Percentiles rank a stretch among this genome's conserved stretches.
Evolutionary conservation across 2,113 vertebrate genomes (phyloP).

Genomic region (Danionella cerebrum): DNA sequence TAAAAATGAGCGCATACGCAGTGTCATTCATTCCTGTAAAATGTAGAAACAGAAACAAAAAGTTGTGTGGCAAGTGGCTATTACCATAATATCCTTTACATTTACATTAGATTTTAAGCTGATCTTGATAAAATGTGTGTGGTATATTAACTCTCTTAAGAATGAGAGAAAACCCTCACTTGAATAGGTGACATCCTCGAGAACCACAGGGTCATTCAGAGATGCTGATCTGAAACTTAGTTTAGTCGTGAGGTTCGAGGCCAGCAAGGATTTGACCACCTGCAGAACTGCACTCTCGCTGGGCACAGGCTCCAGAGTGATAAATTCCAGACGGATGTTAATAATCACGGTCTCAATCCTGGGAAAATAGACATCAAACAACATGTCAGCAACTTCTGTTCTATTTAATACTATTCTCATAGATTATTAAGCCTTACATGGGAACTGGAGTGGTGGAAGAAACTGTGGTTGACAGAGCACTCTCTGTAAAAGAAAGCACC

Average conservation of each 20-base stretch:
- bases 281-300: not conserved
- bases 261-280: not conserved
- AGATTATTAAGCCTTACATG: not conserved
- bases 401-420: not conserved
- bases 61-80: not conserved
- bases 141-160: no score
- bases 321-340: slow-evolving; percentile 19
- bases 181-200: not conserved
- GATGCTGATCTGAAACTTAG: not conserved
- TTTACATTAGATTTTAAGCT: no score
- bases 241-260: not conserved
- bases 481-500: not conserved
- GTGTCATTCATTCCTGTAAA: slow-evolving; percentile 2
- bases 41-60: not conserved
- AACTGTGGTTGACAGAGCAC: not conserved
- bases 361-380: not conserved
- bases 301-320: slow-evolving; percentile 7
- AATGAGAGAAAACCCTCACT: not conserved
- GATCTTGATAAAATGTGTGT: no score
- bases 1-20: slow-evolving; percentile 16
- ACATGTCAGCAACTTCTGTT: not conserved
- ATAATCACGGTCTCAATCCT: not conserved
- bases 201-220: not conserved
- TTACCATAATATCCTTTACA: not conserved
- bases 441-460: not conserved